These are phyloP conservation scores for Limnephilus marmoratus DNA, from an alignment of 2,888 invertebrate genomes.

Conservation along the genomic window DNA sequence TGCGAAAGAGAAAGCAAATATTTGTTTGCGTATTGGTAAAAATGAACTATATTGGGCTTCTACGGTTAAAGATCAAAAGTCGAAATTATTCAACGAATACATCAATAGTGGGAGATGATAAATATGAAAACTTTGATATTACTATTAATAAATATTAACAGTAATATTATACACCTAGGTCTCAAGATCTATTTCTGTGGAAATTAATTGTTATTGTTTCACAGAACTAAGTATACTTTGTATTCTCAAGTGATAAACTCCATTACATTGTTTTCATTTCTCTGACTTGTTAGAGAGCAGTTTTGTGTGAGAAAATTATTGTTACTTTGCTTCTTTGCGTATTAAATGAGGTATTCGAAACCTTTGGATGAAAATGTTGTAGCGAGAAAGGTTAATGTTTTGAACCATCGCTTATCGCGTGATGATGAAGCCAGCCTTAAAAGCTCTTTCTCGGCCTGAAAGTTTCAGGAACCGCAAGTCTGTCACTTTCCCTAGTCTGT, in stretches of 20 bases:
- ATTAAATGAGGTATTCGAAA: neutral
- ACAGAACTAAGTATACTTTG: too few relatives aligned
- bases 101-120: too few relatives aligned
- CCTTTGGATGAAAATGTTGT: neutral
- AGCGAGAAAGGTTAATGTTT: conserved; percentile 3
- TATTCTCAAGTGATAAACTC: neutral
- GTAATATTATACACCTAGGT: too few relatives aligned
- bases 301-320: neutral
- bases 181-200: too few relatives aligned
- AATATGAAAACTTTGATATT: too few relatives aligned
- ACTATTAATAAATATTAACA: too few relatives aligned
- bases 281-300: neutral
- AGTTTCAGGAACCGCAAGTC: conserved; percentile 36
- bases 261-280: neutral
- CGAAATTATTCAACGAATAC: too few relatives aligned
- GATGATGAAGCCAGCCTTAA: conserved; percentile 16
- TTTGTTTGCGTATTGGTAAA: too few relatives aligned
- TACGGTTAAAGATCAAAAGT: too few relatives aligned
- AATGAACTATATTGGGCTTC: too few relatives aligned
- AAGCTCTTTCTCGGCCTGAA: neutral
- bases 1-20: too few relatives aligned
- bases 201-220: too few relatives aligned
- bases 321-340: neutral
- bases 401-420: conserved; percentile 14
- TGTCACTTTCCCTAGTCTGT: conserved; percentile 28